Conservation (phyloP, 2,888 invertebrate species). For the Icerya purchasi region DNA sequence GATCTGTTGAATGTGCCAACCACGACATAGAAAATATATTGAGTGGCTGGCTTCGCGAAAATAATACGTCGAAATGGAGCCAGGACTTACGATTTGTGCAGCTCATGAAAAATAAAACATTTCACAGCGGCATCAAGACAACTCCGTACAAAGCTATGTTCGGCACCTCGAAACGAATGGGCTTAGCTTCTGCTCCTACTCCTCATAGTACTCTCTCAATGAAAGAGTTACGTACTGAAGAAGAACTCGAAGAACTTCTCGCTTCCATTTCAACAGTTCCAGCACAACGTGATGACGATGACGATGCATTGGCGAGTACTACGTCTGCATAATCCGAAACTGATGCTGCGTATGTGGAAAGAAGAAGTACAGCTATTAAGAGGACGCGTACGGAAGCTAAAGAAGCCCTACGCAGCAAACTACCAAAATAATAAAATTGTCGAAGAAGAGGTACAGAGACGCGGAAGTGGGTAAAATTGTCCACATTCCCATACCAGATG, state of each 20-base stretch:
- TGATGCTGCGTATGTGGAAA: neutral
- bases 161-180: conserved; percentile 20
- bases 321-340: neutral
- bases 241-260: conserved; percentile 8
- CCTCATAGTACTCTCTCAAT: conserved; percentile 8
- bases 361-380: neutral
- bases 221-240: conserved; percentile 11
- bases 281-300: neutral
- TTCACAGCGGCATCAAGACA: conserved; percentile 23
- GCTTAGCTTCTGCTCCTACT: conserved; percentile 12
- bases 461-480: conserved; percentile 6
- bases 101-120: conserved; percentile 25
- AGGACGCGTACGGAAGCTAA: neutral
- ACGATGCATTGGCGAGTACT: neutral
- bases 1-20: conserved; percentile 23
- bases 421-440: neutral
- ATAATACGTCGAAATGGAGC: conserved; percentile 24
- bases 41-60: conserved; percentile 23
- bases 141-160: conserved; percentile 22
- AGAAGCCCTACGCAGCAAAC: neutral
- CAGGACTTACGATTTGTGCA: conserved; percentile 25
- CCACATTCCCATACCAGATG: conserved; percentile 3
- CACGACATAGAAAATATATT: conserved; percentile 25
- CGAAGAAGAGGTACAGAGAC: neutral
- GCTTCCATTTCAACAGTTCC: neutral